Base-by-base conservation (phyloP, 1,140 invertebrate genomes). In the Zaprionus inermis region DNA sequence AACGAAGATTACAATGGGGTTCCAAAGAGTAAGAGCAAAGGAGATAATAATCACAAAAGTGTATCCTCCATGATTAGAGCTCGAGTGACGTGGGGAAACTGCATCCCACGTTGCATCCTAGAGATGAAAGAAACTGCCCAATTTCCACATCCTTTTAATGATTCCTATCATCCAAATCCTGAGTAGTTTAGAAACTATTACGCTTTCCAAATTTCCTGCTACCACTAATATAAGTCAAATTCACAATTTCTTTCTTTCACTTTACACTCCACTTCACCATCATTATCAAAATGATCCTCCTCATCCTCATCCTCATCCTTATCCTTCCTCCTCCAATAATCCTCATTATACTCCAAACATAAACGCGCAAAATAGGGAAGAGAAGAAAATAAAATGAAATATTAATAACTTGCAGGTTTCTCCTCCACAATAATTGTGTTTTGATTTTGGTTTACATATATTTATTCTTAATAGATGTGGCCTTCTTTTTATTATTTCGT, bases 371-470 rank as follows among this genome's bases (percentile, higher is more conserved):
- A 82, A 77, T 77, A 66, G 82, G 83, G 83, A 88, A 88, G 83
- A 88, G 83, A 88, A 88, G 84, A 88, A 88, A 89, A 83, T 83
- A 88, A 83, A 88, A 89, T 83, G 30, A 64, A 89, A 89, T 88
- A 88, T 88, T 88, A 88, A 88, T 88, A 86, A 86, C 74, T 74
- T 83, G 76, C 57, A 76, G 59, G 72, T 70, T 16, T 56, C 57
- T 16, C 56, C 41, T 72, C 54, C 76, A 82, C 70, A 78, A 34
- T 74, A 69, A 51, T 84, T 72, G 64, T 79, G 69, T 79, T 88
- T 28, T 54, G 63, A 38, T 68, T 55, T 69, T 44, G 72, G 75
- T 79, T 68, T 68, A 81, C 46, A 81, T 72, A 79, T 85, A 78
- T 88, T 86, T 86, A 82, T 82, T 85, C 58, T 79, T 70, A 76